These are phyloP conservation scores for Notiomystis cincta DNA, from an alignment of 2,113 vertebrate genomes.

Conservation along the genomic window DNA sequence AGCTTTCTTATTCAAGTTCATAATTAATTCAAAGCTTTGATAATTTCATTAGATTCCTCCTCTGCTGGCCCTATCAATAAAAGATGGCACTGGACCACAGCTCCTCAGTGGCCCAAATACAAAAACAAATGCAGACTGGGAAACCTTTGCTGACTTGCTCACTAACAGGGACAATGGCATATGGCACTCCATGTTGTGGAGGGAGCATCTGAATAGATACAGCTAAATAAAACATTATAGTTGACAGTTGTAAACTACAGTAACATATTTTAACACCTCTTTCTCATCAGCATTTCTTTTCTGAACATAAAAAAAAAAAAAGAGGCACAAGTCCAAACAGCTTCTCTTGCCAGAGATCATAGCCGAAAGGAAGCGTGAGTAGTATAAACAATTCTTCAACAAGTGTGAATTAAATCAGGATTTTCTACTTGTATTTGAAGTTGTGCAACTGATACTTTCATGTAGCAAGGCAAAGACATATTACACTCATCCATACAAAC, in stretches of 20 bases:
- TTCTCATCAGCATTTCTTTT: slow-evolving; percentile 45
- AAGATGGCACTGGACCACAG: slow-evolving; percentile 88
- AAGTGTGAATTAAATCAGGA: slow-evolving; percentile 4
- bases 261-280: slow-evolving; percentile 66
- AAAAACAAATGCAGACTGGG: slow-evolving; percentile 60
- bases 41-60: slow-evolving; percentile 95
- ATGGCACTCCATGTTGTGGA: slow-evolving; percentile 75
- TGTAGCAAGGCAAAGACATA: neutral
- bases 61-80: slow-evolving; percentile 91
- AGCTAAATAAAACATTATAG: slow-evolving; percentile 83
- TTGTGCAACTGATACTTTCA: neutral
- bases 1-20: slow-evolving; percentile 94
- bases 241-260: slow-evolving; percentile 69
- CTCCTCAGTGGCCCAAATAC: slow-evolving; percentile 76
- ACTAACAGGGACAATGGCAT: slow-evolving; percentile 77
- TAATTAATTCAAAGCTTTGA: slow-evolving; percentile 99
- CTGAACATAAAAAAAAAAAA: neutral
- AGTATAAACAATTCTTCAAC: slow-evolving; percentile 11
- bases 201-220: slow-evolving; percentile 59
- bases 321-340: slow-evolving; percentile 42
- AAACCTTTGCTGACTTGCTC: slow-evolving; percentile 66
- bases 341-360: neutral
- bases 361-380: neutral
- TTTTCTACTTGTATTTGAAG: neutral
- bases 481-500: neutral